phyloP scores from a whole-genome alignment of 2,888 invertebrate species.

The Noctuana brunneofusca region DNA sequence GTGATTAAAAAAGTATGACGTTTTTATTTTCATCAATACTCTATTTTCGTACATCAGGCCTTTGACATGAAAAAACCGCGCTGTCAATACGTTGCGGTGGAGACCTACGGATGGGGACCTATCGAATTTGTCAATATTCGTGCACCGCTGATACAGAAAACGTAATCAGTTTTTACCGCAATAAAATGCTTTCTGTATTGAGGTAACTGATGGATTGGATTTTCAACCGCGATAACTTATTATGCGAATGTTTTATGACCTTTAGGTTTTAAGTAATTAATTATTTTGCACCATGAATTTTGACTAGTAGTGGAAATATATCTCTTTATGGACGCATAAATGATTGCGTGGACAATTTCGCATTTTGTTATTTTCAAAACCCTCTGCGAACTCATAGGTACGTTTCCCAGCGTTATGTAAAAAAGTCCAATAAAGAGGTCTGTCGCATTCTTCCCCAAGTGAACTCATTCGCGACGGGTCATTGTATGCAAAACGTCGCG shows the following conservation, averaged over 20 bases:
- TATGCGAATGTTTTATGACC: not conserved
- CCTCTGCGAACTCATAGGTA: not conserved
- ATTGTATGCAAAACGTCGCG: constrained; percentile 79
- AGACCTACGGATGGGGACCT: constrained; percentile 53
- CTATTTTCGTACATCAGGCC: constrained; percentile 13
- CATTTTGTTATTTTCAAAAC: not conserved
- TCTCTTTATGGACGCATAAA: constrained; percentile 2
- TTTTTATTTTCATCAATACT: constrained; percentile 3
- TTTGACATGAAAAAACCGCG: constrained; percentile 25
- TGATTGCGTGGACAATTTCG: not conserved
- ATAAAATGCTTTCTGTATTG: constrained; percentile 39
- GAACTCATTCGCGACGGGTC: constrained; percentile 53
- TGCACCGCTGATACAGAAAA: constrained; percentile 36
- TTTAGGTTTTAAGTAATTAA: not conserved
- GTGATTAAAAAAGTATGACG: not conserved
- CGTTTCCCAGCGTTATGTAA: not conserved
- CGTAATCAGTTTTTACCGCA: constrained; percentile 48
- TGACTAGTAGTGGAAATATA: not conserved
- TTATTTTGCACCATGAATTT: not conserved
- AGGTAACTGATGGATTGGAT: constrained; percentile 18
- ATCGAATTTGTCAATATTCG: constrained; percentile 53
- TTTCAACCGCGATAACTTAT: constrained; percentile 6
- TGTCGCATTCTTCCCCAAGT: constrained; percentile 56
- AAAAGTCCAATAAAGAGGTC: constrained; percentile 39
- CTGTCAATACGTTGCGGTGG: constrained; percentile 44